Conservation (phyloP, 2,888 invertebrate species). For the Caenorhabditis virilis region DNA sequence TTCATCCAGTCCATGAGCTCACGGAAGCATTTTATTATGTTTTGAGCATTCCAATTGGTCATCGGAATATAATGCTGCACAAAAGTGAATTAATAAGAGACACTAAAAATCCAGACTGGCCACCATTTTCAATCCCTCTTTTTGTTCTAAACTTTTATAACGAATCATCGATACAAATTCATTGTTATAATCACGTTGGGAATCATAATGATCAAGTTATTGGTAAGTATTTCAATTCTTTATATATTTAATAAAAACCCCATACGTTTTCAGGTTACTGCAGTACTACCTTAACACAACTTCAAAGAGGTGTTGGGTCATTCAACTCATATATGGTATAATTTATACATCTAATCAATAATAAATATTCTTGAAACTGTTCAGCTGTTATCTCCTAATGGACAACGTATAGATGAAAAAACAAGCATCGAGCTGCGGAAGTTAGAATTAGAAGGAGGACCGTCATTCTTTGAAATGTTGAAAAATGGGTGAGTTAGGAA, state of each 20-base stretch:
- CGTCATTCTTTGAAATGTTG: slow-evolving; percentile 51
- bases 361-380: slow-evolving; percentile 1
- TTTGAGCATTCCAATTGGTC: slow-evolving; percentile 24
- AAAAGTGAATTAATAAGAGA: slow-evolving; percentile 30
- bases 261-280: slow-evolving; percentile 24
- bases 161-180: slow-evolving; percentile 48
- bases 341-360: neutral
- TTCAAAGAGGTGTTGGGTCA: slow-evolving; percentile 48
- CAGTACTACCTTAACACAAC: slow-evolving; percentile 53
- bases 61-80: slow-evolving; percentile 29
- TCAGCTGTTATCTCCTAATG: slow-evolving; percentile 48
- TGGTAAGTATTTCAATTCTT: too few relatives aligned
- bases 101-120: slow-evolving; percentile 50
- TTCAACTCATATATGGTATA: slow-evolving; percentile 58
- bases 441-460: slow-evolving; percentile 37
- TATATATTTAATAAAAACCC: neutral
- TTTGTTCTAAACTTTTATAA: slow-evolving; percentile 50
- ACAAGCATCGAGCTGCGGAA: slow-evolving; percentile 49
- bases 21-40: slow-evolving; percentile 51
- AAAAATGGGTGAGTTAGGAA: slow-evolving; percentile 37
- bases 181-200: slow-evolving; percentile 54
- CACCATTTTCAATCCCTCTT: slow-evolving; percentile 53
- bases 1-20: slow-evolving; percentile 36
- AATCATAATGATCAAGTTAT: slow-evolving; percentile 52
- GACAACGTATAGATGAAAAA: slow-evolving; percentile 44